phyloP scores from a whole-genome alignment of 2,797 vertebrate genomes.

The Catostomus latipinnis region DNA sequence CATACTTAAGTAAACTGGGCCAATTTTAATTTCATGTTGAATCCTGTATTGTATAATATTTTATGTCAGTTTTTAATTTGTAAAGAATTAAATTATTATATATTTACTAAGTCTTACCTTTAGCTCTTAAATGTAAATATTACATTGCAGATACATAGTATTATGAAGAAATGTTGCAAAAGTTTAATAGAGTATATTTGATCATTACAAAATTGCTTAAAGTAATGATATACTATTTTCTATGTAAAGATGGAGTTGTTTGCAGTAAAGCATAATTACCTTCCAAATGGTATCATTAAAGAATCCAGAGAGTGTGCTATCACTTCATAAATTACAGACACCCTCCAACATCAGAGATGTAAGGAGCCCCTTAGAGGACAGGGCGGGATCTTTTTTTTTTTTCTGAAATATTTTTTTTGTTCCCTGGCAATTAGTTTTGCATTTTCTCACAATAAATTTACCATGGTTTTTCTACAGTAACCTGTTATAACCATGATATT shows the following conservation, averaged over 20 bases:
- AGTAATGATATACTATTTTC: too few relatives aligned
- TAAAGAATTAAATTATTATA: too few relatives aligned
- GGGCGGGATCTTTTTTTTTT: not conserved
- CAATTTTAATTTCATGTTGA: too few relatives aligned
- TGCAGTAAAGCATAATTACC: not conserved
- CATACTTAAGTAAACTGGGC: too few relatives aligned
- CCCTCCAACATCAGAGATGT: not conserved
- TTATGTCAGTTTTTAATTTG: too few relatives aligned
- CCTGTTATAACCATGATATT: too few relatives aligned
- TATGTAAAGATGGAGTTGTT: not conserved
- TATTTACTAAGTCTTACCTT: not conserved
- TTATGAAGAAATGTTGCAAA: not conserved
- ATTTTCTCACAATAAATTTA: too few relatives aligned
- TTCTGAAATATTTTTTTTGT: not conserved
- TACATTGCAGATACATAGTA: not conserved
- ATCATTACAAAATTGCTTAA: not conserved
- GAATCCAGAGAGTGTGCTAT: not conserved
- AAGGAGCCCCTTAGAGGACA: too few relatives aligned
- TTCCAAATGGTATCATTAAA: not conserved
- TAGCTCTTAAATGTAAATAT: not conserved
- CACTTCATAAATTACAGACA: not conserved
- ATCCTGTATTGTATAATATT: too few relatives aligned
- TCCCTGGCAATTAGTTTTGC: too few relatives aligned
- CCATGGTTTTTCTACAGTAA: too few relatives aligned
- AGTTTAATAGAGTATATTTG: not conserved